Conservation (phyloP, 2,113 vertebrate species). For the Todiramphus saurophagus region DNA sequence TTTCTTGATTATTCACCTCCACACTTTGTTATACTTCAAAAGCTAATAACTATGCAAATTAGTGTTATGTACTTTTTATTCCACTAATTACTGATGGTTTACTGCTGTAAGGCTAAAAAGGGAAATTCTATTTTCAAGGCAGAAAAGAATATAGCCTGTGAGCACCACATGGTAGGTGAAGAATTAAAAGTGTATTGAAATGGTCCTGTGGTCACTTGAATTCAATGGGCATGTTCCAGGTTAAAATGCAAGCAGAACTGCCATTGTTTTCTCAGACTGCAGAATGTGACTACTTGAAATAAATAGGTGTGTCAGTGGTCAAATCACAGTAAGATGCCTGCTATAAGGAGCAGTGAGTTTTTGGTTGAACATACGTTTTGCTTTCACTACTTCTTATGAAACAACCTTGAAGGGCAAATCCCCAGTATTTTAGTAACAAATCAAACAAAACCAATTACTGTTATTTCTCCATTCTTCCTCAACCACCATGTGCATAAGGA, state of each 20-base stretch:
- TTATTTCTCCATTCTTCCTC: neutral
- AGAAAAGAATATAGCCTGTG: neutral
- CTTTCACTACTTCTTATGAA: neutral
- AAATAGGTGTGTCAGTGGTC: neutral
- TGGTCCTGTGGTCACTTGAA: slow-evolving; percentile 15
- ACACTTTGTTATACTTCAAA: neutral
- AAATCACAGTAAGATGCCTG: neutral
- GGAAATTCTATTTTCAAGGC: neutral
- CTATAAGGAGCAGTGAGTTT: neutral
- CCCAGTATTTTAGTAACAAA: neutral
- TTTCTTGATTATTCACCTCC: neutral
- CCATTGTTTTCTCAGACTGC: slow-evolving; percentile 1
- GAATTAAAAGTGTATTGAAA: slow-evolving; percentile 33
- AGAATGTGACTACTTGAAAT: neutral
- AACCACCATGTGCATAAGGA: neutral
- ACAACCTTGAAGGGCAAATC: neutral
- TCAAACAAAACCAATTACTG: neutral
- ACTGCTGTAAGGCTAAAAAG: neutral
- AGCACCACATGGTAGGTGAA: neutral
- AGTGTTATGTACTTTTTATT: neutral
- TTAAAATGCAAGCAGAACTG: slow-evolving; percentile 7
- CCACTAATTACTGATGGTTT: neutral
- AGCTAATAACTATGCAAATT: neutral
- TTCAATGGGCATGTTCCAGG: neutral
- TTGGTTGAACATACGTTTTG: neutral